phyloP scores from a whole-genome alignment of 2,113 vertebrate species.

The Anseranas semipalmata region DNA sequence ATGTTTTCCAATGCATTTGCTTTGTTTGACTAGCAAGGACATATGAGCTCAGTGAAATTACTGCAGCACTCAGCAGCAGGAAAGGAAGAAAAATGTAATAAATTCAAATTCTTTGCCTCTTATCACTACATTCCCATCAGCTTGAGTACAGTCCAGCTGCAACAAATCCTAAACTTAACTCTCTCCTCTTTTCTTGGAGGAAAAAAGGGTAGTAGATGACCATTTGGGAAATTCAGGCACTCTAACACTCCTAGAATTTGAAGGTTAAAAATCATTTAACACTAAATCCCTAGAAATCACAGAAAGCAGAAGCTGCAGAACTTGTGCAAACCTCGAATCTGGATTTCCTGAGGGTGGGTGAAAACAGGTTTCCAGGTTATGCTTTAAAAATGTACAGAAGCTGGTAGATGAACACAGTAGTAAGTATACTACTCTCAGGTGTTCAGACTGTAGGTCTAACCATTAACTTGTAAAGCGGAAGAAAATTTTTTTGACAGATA shows the following conservation, averaged over 20 bases:
- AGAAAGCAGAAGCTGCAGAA: neutral
- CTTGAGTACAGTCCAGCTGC: constrained; percentile 61
- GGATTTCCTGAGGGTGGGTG: neutral
- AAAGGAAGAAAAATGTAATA: constrained; percentile 53
- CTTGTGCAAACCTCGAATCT: neutral
- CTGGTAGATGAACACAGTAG: neutral
- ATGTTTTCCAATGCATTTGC: neutral
- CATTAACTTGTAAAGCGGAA: neutral
- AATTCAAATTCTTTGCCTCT: constrained; percentile 65
- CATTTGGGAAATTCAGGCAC: neutral
- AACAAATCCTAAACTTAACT: constrained; percentile 62
- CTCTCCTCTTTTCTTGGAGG: constrained; percentile 19
- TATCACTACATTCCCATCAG: constrained; percentile 71
- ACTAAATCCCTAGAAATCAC: neutral
- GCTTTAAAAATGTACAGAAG: neutral
- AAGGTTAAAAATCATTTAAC: neutral
- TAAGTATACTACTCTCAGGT: neutral
- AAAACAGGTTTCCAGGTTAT: neutral
- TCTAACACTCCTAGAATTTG: neutral
- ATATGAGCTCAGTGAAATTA: constrained; percentile 38
- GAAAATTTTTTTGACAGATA: neutral
- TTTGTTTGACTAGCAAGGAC: neutral
- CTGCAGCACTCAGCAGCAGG: constrained; percentile 43
- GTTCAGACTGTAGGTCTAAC: neutral
- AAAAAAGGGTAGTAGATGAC: neutral